Percentiles rank a stretch among this genome's conserved stretches.
Conservation (phyloP, 2,797 vertebrate genomes). For the Eidolon dupreanum region DNA sequence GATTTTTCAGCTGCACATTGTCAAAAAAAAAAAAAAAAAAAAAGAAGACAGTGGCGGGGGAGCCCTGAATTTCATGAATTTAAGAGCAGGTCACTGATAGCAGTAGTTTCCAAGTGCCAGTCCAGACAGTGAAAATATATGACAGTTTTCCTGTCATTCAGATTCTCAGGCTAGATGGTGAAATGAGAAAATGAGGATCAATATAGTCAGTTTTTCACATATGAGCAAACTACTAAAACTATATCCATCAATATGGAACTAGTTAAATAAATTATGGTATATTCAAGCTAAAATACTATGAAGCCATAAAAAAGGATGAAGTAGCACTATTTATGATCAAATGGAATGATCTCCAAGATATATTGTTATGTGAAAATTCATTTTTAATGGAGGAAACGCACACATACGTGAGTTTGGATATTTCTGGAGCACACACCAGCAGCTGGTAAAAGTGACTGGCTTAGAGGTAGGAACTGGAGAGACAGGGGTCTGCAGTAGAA, state of each 20-base stretch:
- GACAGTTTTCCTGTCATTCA: not conserved
- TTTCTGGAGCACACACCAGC: not conserved
- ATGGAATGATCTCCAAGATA: not conserved
- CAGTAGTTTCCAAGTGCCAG: not conserved
- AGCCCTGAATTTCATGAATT: not conserved
- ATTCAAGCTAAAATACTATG: not conserved
- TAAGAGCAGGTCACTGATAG: not conserved
- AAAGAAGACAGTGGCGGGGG: too few relatives aligned
- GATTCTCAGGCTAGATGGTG: not conserved
- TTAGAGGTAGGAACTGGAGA: not conserved
- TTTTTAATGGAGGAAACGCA: not conserved
- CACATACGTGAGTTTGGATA: fast-evolving
- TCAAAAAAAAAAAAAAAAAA: not conserved
- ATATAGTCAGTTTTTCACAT: not conserved
- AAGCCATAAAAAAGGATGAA: not conserved
- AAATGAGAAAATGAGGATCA: not conserved
- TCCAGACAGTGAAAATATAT: fast-evolving
- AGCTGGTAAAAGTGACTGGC: not conserved
- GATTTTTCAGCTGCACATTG: too few relatives aligned
- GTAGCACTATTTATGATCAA: not conserved
- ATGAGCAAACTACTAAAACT: not conserved
- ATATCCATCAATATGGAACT: not conserved
- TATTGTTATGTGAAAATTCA: not conserved
- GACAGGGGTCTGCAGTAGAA: not conserved
- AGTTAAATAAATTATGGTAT: not conserved